Conservation (phyloP, 1,140 invertebrate genomes). For the Zaprionus inermis region DNA sequence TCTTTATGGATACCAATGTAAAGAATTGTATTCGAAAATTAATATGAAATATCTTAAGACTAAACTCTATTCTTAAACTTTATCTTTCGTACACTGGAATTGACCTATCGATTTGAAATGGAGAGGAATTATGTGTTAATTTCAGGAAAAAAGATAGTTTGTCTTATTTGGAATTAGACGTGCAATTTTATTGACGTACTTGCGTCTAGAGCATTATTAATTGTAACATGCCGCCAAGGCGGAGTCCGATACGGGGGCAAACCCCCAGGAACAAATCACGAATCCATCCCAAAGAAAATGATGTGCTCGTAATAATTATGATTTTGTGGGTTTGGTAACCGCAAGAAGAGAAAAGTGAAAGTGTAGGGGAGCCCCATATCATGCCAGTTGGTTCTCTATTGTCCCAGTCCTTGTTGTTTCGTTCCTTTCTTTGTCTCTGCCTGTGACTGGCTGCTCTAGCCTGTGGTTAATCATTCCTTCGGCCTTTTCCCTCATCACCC, state of each 20-base stretch:
- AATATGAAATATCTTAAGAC: too few species aligned
- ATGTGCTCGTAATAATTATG: constrained; percentile 70
- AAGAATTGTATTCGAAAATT: too few species aligned
- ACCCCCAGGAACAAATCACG: constrained; percentile 39
- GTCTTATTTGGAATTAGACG: constrained; percentile 50
- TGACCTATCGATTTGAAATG: too few species aligned
- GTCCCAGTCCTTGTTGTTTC: constrained; percentile 7
- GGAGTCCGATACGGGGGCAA: background rate
- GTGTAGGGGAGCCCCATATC: background rate
- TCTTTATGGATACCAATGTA: too few species aligned
- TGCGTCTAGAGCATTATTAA: constrained; percentile 20
- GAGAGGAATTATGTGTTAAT: too few species aligned
- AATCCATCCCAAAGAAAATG: constrained; percentile 39
- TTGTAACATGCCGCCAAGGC: constrained; percentile 4
- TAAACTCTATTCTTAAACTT: too few species aligned
- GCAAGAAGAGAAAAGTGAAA: background rate
- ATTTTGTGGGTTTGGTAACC: constrained; percentile 46
- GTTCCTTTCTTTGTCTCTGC: constrained; percentile 22
- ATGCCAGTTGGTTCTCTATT: constrained; percentile 8
- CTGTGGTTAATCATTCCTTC: constrained; percentile 57
- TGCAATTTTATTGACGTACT: constrained; percentile 45
- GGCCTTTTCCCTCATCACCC: constrained; percentile 11
- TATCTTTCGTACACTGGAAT: too few species aligned
- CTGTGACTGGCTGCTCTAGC: background rate
- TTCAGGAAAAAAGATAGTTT: constrained; percentile 33